Conservation (phyloP, 2,888 invertebrate species). For the Sympetrum striolatum region DNA sequence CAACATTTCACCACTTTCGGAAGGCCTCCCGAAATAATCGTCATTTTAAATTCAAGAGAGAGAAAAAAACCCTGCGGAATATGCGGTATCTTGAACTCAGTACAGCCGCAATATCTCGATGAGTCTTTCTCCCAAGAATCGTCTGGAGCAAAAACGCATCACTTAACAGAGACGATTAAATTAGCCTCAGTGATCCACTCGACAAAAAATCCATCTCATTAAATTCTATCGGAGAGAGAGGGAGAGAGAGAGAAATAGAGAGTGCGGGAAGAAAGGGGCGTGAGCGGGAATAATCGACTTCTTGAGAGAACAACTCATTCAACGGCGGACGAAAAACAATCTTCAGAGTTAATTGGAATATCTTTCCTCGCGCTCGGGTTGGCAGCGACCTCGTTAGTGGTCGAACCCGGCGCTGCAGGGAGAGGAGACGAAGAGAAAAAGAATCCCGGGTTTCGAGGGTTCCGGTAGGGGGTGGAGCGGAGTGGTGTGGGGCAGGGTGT, state of each 20-base stretch:
- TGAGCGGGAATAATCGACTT: background rate
- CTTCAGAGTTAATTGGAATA: background rate
- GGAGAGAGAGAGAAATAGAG: no score
- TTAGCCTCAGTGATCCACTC: background rate
- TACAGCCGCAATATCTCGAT: no score
- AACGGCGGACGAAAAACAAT: background rate
- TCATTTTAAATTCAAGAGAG: no score
- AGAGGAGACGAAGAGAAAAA: background rate
- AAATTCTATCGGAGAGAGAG: background rate
- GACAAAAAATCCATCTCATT: background rate
- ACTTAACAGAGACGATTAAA: background rate
- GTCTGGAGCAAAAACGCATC: background rate
- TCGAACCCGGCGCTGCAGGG: background rate
- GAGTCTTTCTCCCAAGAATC: background rate
- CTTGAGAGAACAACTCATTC: background rate
- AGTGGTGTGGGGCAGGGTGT: background rate
- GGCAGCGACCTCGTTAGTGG: background rate
- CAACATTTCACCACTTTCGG: no score
- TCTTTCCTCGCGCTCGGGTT: background rate
- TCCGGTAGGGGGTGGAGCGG: background rate
- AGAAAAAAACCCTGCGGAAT: no score
- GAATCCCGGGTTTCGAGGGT: background rate
- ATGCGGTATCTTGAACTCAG: no score
- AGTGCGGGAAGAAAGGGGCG: background rate
- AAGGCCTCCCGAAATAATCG: no score